Evolutionary conservation across 2,888 invertebrate species (phyloP).

Genomic region (Torymus auratus): DNA sequence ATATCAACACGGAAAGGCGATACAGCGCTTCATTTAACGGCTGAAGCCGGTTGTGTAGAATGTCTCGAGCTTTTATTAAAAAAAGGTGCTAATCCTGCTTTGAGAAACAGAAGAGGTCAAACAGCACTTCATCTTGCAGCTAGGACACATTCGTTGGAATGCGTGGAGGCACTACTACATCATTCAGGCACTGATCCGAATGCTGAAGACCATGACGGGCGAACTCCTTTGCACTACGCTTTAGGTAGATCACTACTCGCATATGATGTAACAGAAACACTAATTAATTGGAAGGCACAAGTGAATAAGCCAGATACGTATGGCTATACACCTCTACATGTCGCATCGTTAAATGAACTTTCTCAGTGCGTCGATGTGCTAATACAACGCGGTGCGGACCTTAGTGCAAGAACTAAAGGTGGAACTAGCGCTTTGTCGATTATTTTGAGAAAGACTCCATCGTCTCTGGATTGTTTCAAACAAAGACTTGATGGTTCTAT

Average conservation of each 20-base stretch:
- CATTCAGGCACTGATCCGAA: slow-evolving; percentile 88
- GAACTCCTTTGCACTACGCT: slow-evolving; percentile 90
- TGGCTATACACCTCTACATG: slow-evolving; percentile 90
- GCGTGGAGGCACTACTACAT: slow-evolving; percentile 86
- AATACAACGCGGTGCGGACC: slow-evolving; percentile 90
- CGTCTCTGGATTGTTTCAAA: slow-evolving; percentile 89
- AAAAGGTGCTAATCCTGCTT: slow-evolving; percentile 86
- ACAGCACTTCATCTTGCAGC: slow-evolving; percentile 92
- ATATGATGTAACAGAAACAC: slow-evolving; percentile 87
- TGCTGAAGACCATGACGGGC: slow-evolving; percentile 87
- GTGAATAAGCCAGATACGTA: slow-evolving; percentile 91
- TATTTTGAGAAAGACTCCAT: slow-evolving; percentile 91
- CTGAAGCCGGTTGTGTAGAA: slow-evolving; percentile 90
- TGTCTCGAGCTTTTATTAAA: slow-evolving; percentile 86
- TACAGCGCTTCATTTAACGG: slow-evolving; percentile 90
- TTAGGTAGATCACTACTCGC: slow-evolving; percentile 90
- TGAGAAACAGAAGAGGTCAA: slow-evolving; percentile 87
- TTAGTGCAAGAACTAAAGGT: slow-evolving; percentile 92
- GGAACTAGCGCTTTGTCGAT: slow-evolving; percentile 91
- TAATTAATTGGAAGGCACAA: slow-evolving; percentile 88
- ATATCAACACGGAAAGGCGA: slow-evolving; percentile 86
- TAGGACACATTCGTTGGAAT: slow-evolving; percentile 87
- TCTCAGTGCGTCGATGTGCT: slow-evolving; percentile 91
- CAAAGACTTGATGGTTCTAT: slow-evolving; percentile 90
- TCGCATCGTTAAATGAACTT: slow-evolving; percentile 90